Evolutionary conservation across 2,113 vertebrate species (phyloP), one percentile per base, ranked within the genome.

Genomic region (Haplochromis burtoni): DNA sequence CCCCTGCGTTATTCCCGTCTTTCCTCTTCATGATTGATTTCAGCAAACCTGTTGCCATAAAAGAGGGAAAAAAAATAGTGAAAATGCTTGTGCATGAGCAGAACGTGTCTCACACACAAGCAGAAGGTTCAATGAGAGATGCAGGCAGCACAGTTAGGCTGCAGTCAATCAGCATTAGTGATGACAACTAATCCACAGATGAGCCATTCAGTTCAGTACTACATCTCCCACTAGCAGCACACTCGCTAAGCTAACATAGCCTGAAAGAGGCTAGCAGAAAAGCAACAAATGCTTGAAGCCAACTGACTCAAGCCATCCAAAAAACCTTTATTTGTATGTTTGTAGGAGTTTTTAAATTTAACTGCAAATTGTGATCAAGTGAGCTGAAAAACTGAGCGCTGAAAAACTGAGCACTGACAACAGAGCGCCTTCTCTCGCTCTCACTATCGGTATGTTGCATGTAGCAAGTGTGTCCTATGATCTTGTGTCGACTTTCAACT

Each of bases 1-100:
- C 95, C 0, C 88, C 86, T 0, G 95, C 94, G 81, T 90, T 90
- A 66, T 92, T 81, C 45, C 97, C 96, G 4, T 98, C 98, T 88
- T 96, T 97, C 95, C 97, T 97, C 96, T 99, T 99, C 98, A 99
- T 99, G 92, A 99, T 99, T 29, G 98, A 99, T 87, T 99, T 99
- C 80, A 99, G 96, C 90, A 96, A 91, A 80, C 98, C 98, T 98
- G 87, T 42, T 53, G 51, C 33, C 90, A 89, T 19, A 84, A 40
- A 24, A 47, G 80, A 87, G 83, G 83, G 87, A 14, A 47, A 73
- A 76, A 73, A 66, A 78, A 26, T 6, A 31, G 26, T 71, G 89
- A 35, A 87, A 83, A 71, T 5, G 33, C 10, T 66, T 13, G 19
- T 2, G 33, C 19, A 47, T 49, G 71, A 76, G 17, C 42, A 31